phyloP scores from a whole-genome alignment of 2,888 invertebrate species.

The Aphidoletes aphidimyza region DNA sequence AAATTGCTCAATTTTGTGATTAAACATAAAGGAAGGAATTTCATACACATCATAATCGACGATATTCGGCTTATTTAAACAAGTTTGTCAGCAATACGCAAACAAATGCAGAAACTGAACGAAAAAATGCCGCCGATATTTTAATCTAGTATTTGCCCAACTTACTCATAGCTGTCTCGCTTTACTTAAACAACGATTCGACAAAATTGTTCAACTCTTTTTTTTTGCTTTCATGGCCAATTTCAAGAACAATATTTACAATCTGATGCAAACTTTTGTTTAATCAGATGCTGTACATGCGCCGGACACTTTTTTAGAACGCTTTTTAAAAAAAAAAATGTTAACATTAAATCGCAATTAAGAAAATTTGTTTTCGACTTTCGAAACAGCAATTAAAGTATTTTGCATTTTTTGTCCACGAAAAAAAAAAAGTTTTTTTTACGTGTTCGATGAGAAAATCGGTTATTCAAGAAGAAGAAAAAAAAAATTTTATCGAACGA shows the following conservation, averaged over 20 bases:
- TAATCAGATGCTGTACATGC: not conserved
- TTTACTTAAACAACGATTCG: not conserved
- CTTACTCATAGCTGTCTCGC: not conserved
- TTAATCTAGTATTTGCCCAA: not conserved
- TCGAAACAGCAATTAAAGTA: constrained; percentile 25
- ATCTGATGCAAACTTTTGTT: not conserved
- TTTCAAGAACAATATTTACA: constrained; percentile 15
- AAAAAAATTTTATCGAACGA: not conserved
- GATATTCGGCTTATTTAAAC: not conserved
- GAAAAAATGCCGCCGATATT: not conserved
- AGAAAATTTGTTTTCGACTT: not conserved
- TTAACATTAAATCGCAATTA: constrained; percentile 30
- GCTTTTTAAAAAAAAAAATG: not conserved
- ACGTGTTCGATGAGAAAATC: not conserved
- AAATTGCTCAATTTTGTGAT: not conserved
- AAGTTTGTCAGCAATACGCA: not conserved
- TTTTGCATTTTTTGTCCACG: constrained; percentile 3
- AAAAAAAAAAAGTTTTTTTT: not conserved
- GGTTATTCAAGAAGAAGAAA: not conserved
- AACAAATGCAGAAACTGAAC: not conserved
- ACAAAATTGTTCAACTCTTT: not conserved
- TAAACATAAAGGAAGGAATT: too few species aligned
- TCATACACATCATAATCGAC: not conserved
- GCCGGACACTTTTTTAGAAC: not conserved
- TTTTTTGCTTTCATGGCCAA: not conserved